Evolutionary conservation across 2,797 vertebrate species (phyloP).

Genomic region (Sus cebifrons): DNA sequence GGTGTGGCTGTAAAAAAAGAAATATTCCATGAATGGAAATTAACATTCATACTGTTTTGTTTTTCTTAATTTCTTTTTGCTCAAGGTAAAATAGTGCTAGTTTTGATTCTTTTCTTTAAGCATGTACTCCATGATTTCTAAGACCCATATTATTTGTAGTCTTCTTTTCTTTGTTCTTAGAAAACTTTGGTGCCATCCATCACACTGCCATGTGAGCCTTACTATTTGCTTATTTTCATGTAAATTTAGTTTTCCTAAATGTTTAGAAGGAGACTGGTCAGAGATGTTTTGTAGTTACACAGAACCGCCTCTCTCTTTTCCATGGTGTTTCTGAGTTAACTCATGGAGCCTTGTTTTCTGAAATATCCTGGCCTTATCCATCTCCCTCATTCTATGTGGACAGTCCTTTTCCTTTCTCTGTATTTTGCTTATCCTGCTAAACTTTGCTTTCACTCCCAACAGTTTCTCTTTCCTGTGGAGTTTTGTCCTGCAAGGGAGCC

Average conservation of each 20-base stretch:
- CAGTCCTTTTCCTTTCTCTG: neutral
- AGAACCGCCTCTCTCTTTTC: neutral
- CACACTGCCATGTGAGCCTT: neutral
- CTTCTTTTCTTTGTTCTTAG: constrained; percentile 26
- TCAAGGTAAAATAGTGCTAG: neutral
- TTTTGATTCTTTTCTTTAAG: neutral
- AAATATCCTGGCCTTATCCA: neutral
- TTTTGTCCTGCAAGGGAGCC: neutral
- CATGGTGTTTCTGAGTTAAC: neutral
- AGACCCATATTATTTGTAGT: neutral
- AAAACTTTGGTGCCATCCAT: neutral
- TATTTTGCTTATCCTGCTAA: neutral
- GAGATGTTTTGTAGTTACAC: neutral
- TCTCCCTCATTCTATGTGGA: neutral
- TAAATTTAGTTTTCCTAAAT: constrained; percentile 10
- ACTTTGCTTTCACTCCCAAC: neutral
- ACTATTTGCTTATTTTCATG: neutral
- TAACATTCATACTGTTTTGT: neutral
- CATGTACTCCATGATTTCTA: neutral
- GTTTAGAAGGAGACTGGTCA: constrained; percentile 18
- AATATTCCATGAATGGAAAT: neutral
- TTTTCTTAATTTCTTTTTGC: constrained; percentile 1
- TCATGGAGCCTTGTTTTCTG: neutral
- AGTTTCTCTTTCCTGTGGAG: neutral
- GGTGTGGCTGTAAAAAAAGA: neutral